These are phyloP conservation scores for Sitobion miscanthi DNA, from an alignment of 1,140 invertebrate genomes.

Conservation along the genomic window DNA sequence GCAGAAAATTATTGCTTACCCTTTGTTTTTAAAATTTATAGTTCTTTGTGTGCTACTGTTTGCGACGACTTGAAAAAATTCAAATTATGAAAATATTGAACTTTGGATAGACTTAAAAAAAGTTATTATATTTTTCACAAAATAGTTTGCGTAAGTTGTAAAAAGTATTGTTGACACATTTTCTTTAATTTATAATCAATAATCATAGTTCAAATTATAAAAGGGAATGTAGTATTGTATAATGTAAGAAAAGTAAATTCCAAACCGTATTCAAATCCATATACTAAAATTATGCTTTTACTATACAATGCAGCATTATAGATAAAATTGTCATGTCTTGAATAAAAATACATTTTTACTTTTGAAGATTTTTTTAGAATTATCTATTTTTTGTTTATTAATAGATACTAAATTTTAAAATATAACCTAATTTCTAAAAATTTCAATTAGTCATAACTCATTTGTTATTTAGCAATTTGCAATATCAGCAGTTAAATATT, in stretches of 20 bases:
- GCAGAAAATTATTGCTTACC: conserved; percentile 36
- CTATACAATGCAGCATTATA: not conserved
- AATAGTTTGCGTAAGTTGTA: not conserved
- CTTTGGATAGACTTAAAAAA: not conserved
- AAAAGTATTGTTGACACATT: not conserved
- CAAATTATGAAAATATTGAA: not conserved
- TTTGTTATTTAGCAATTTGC: not conserved
- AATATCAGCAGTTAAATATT: not conserved
- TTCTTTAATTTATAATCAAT: not conserved
- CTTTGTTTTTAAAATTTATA: conserved; percentile 46
- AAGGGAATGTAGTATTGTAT: not conserved
- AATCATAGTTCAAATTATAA: not conserved
- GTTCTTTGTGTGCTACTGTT: conserved; percentile 4
- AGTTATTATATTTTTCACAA: not conserved
- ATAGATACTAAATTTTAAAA: not conserved
- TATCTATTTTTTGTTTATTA: not conserved
- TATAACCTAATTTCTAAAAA: not conserved
- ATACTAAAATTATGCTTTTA: not conserved
- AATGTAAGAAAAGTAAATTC: not conserved
- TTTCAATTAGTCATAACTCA: not conserved
- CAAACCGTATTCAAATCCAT: not conserved
- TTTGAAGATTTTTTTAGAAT: not conserved
- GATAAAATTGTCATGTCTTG: not conserved
- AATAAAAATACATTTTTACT: not conserved
- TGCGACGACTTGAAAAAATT: not conserved